Evolutionary conservation across 2,888 invertebrate genomes (phyloP).

Genomic region (Hecatera dysodea): DNA sequence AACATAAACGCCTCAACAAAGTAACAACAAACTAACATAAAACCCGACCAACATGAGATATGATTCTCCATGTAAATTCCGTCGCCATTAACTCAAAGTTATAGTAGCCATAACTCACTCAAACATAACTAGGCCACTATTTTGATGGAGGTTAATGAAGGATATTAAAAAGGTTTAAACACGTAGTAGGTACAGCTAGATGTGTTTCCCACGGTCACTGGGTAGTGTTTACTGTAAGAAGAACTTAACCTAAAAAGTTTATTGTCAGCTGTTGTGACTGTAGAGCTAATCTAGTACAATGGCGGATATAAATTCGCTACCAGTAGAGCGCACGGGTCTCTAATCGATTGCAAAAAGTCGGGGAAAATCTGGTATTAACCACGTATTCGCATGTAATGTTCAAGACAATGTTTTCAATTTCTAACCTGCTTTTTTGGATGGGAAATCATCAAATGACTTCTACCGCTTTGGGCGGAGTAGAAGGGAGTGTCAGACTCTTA

Average conservation of each 20-base stretch:
- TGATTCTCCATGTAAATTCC: constrained; percentile 34
- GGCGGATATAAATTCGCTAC: background rate
- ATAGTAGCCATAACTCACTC: constrained; percentile 54
- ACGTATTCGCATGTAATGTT: too few species aligned
- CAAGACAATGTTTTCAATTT: too few species aligned
- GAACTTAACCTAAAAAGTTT: constrained; percentile 48
- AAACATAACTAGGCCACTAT: constrained; percentile 42
- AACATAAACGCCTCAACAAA: background rate
- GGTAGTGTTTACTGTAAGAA: constrained; percentile 13
- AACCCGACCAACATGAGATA: constrained; percentile 10
- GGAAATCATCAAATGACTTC: too few species aligned
- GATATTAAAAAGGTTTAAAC: constrained; percentile 59
- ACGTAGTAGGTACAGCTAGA: constrained; percentile 25
- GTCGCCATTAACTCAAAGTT: constrained; percentile 52
- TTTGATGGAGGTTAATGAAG: constrained; percentile 64
- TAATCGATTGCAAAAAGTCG: too few species aligned
- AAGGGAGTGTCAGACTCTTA: too few species aligned
- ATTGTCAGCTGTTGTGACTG: background rate
- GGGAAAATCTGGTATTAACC: too few species aligned
- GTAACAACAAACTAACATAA: background rate
- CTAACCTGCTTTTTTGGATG: too few species aligned
- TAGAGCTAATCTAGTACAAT: background rate
- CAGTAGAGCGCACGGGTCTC: too few species aligned
- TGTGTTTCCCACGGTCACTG: constrained; percentile 40
- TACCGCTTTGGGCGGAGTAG: too few species aligned